Evolutionary conservation across 2,113 vertebrate species (phyloP), one percentile per base, ranked within the genome.

Genomic region (Myotis lucifugus): DNA sequence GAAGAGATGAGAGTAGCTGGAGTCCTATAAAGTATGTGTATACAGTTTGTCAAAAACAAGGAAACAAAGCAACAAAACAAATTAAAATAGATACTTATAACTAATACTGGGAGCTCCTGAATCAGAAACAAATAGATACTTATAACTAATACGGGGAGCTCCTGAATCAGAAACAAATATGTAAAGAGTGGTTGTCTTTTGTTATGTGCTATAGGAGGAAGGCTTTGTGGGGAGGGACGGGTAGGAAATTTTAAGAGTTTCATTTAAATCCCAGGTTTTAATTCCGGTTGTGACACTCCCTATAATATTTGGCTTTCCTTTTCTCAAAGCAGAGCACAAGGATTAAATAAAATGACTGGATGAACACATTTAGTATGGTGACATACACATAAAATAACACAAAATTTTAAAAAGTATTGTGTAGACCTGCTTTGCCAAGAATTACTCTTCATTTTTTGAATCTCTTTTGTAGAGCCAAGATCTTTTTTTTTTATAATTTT

Each of bases 331-430:
- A 82, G 42, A 23, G 50, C 50, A 14, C 23, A 13, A 94, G 10
- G 48, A 84, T 87, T 85, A 95, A 92, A 67, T 67, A 74, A 92
- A 88, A 84, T 42, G 40, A 84, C 15, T 37, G 25, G 42, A 25
- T n/a, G 34, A 79, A 27, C 73, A 42, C 52, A 81, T 7, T 48
- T 37, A 64, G 48, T n/a, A 40, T 15, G 34, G 42, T 64, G 13
- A 5, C 56, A 32, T 52, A 54, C 8, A 8, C 76, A 54, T 66
- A 40, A 95, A 92, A 34, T 83, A 81, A 64, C 48, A 29, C 21
- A 82, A 59, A 70, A 11, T 50, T 82, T 56, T 0, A 27, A 52
- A 73, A 78, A 48, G 5, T 50, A 32, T n/a, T 50, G 1, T 42
- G 5, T 87, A 18, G 46, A 77, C 27, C 13, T 37, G 0, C 66